Percentiles rank a stretch among this genome's conserved stretches.
These are phyloP conservation scores for Donacobius atricapilla DNA, from an alignment of 2,113 vertebrate species.

Conservation along the genomic window DNA sequence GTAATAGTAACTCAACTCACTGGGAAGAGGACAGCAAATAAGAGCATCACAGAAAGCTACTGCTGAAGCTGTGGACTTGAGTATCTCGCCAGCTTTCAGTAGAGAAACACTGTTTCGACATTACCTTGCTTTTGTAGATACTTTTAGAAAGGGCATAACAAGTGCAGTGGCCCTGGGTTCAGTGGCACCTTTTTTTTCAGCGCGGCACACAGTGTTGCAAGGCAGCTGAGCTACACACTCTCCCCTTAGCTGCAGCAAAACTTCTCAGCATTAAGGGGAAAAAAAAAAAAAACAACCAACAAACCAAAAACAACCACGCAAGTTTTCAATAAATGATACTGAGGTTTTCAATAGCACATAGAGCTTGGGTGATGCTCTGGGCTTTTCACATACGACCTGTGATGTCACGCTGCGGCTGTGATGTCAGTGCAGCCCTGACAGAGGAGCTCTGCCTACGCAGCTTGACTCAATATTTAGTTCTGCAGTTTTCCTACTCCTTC, in stretches of 20 bases:
- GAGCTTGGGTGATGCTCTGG: not conserved
- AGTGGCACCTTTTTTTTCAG: not conserved
- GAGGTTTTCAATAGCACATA: not conserved
- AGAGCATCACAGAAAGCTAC: not conserved
- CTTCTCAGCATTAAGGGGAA: not conserved
- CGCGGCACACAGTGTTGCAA: not conserved
- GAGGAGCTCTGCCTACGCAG: not conserved
- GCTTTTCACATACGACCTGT: not conserved
- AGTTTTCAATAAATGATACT: not conserved
- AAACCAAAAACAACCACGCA: too few species aligned
- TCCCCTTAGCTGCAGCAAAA: not conserved
- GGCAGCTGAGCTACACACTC: not conserved
- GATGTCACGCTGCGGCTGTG: not conserved
- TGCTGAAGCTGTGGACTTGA: not conserved
- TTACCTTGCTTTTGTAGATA: not conserved
- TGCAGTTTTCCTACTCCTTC: not conserved
- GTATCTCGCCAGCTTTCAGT: not conserved
- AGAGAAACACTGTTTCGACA: not conserved
- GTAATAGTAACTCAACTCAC: not conserved
- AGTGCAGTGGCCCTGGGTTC: not conserved
- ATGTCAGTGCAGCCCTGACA: rapidly evolving
- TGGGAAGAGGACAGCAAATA: not conserved
- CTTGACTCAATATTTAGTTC: not conserved
- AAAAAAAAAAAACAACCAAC: not conserved
- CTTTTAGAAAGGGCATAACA: not conserved